These are phyloP conservation scores for Odontamblyopus rebecca DNA, from an alignment of 2,797 vertebrate genomes.

Conservation along the genomic window DNA sequence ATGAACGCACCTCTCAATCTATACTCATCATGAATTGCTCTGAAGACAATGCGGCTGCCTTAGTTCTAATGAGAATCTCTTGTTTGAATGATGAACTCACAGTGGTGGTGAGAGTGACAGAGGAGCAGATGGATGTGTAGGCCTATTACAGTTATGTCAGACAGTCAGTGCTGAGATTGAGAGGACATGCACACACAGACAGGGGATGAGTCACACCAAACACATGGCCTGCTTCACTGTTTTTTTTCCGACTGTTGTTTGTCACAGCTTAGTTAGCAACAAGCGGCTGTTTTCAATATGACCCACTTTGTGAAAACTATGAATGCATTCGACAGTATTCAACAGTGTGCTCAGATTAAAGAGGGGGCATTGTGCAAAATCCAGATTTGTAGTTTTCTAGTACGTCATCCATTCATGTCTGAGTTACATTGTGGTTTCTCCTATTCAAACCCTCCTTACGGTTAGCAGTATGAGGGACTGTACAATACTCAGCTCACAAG, in stretches of 20 bases:
- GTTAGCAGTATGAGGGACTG: too few species aligned
- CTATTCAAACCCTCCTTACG: too few species aligned
- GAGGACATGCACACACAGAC: slow-evolving; percentile 12
- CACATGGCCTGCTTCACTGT: background rate
- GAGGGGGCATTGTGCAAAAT: too few species aligned
- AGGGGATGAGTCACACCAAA: slow-evolving; percentile 16
- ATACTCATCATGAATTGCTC: slow-evolving; percentile 16
- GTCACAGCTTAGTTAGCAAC: background rate
- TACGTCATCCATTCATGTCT: too few species aligned
- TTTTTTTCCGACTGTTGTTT: background rate
- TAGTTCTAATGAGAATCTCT: slow-evolving; percentile 36
- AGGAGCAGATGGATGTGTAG: slow-evolving; percentile 5
- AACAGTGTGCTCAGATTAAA: background rate
- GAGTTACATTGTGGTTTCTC: too few species aligned
- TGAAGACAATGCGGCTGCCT: slow-evolving; percentile 37
- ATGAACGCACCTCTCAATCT: slow-evolving; percentile 6
- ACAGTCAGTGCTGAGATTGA: slow-evolving; percentile 4
- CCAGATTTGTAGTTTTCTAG: too few species aligned
- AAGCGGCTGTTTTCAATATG: background rate
- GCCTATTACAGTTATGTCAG: slow-evolving; percentile 11
- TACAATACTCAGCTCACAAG: too few species aligned
- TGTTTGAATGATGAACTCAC: slow-evolving; percentile 36
- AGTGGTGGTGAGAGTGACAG: background rate
- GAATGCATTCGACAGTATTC: background rate
- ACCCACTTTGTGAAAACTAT: background rate